Evolutionary conservation across 2,113 vertebrate species (phyloP), one percentile per base, ranked within the genome.

Genomic region (Terrapene triunguis): DNA sequence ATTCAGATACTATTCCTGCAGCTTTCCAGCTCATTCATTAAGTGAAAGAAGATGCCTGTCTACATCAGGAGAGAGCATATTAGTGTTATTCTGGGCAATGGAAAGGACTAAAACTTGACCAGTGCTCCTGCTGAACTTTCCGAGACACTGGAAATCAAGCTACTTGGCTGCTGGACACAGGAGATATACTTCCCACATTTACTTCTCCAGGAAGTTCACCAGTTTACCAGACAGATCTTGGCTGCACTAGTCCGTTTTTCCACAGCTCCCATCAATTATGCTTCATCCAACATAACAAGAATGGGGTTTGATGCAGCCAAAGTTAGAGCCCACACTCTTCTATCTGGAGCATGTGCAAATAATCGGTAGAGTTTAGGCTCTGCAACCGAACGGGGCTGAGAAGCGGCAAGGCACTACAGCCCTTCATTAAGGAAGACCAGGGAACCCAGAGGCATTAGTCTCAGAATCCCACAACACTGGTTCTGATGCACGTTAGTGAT

Each of bases 291-390:
- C 10, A 42, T 32, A 38, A 47, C 32, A 80, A 81, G 2, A n/a
- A 54, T 22, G 0, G 5, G 1, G 2, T 35, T 51, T 69, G 53
- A 83, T 54, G 57, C 42, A 10, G 5, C 24, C 53, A n/a, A 29
- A 87, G 16, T 1, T 42, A 85, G 54, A 81, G 80, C 16, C 21
- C 87, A 65, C 44, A 8, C 11, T 55, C 69, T 91, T 24, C 42
- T 44, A 29, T 4, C 4, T 0, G 4, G 57, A 6, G 74, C 44
- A 25, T n/a, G 8, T 5, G 38, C 79, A 38, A 62, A 65, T 24
- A 38, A 5, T 69, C 3, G 10, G 55, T 9, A 48, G 76, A 3
- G 4, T 8, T 17, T 32, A 79, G 76, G 76, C 44, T 50, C 76
- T 48, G 89, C 69, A 84, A 59, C 8, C 13, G 17, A 22, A 25